Evolutionary conservation across 2,797 vertebrate genomes (phyloP).

Genomic region (Hozukius guyotensis): DNA sequence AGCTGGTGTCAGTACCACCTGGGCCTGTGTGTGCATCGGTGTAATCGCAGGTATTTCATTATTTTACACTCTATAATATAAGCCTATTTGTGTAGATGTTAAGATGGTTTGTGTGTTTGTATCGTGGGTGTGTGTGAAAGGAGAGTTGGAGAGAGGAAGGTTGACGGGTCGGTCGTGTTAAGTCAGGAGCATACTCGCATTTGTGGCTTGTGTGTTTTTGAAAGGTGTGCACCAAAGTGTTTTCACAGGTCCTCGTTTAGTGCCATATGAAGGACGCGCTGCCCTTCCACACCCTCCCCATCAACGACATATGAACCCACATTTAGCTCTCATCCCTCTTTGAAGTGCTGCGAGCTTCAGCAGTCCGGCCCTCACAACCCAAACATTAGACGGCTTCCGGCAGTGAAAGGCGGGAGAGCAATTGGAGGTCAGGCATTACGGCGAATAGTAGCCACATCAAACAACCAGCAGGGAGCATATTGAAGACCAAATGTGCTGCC

Average conservation of each 20-base stretch:
- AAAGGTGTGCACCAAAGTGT: constrained; percentile 36
- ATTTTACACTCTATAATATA: constrained; percentile 23
- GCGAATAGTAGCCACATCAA: constrained; percentile 60
- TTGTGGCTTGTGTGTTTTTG: constrained; percentile 20
- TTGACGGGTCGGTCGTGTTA: background rate
- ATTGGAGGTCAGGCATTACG: constrained; percentile 66
- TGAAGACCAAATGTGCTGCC: constrained; percentile 43
- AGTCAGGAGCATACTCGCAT: no score
- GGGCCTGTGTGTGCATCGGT: constrained; percentile 30
- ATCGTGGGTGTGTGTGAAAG: background rate
- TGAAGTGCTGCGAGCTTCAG: constrained; percentile 58
- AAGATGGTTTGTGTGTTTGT: background rate
- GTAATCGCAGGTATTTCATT: constrained; percentile 36
- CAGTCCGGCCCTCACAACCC: constrained; percentile 48
- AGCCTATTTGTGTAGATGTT: background rate
- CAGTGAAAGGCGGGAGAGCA: constrained; percentile 56
- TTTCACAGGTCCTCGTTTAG: constrained; percentile 50
- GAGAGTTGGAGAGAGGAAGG: background rate
- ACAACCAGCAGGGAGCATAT: constrained; percentile 60
- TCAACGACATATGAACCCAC: constrained; percentile 58
- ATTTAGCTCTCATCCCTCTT: constrained; percentile 57
- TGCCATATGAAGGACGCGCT: constrained; percentile 52
- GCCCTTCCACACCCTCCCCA: constrained; percentile 59
- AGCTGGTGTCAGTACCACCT: constrained; percentile 54
- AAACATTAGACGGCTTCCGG: constrained; percentile 63